These are phyloP conservation scores for Gila robusta DNA, from an alignment of 2,797 vertebrate genomes.

Conservation along the genomic window DNA sequence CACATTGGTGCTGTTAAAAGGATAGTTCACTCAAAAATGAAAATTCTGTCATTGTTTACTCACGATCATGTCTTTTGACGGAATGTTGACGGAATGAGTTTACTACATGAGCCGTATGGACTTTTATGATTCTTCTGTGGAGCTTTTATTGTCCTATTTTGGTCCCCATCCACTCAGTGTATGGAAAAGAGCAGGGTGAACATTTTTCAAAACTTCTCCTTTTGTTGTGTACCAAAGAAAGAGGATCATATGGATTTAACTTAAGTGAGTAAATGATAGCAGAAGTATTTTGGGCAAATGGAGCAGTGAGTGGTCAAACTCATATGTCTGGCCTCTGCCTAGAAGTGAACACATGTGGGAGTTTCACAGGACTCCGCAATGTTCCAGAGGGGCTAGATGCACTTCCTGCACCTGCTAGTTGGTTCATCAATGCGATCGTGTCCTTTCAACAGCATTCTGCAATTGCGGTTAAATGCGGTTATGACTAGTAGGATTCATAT, in stretches of 20 bases:
- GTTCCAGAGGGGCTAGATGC: constrained; percentile 14
- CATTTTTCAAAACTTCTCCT: background rate
- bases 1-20: background rate
- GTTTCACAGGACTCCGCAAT: background rate
- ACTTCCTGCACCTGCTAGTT: constrained; percentile 41
- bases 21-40: background rate
- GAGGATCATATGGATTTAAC: background rate
- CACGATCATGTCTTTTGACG: background rate
- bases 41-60: background rate
- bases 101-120: background rate
- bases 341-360: constrained; percentile 13
- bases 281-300: background rate
- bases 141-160: background rate
- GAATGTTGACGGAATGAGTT: background rate
- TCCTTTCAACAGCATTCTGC: constrained; percentile 25
- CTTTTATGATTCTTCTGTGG: background rate
- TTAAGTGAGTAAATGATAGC: background rate
- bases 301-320: background rate
- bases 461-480: background rate
- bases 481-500: background rate
- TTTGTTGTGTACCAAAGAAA: background rate
- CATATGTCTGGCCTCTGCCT: constrained; percentile 7
- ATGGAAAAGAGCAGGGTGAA: background rate
- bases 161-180: background rate
- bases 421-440: background rate